Conservation (phyloP, 1,140 invertebrate species). For the Brachionus koreanus region DNA sequence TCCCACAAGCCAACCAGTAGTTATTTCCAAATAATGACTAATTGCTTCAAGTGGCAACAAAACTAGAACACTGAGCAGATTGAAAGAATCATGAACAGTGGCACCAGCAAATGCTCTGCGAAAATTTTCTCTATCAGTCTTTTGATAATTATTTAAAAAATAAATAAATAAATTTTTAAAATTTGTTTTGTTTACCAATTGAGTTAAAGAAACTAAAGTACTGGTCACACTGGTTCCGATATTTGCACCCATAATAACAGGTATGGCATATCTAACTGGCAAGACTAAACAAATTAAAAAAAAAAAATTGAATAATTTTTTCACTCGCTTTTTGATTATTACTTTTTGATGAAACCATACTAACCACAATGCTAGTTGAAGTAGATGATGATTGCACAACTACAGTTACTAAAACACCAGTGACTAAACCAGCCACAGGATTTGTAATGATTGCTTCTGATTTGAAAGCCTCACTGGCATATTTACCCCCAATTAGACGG, state of each 20-base stretch:
- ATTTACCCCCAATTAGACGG: constrained; percentile 38
- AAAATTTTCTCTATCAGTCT: constrained; percentile 56
- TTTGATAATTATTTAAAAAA: constrained; percentile 53
- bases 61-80: constrained; percentile 61
- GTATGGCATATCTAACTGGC: constrained; percentile 57
- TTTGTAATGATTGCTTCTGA: constrained; percentile 57
- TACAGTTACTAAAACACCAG: constrained; percentile 65
- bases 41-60: constrained; percentile 59
- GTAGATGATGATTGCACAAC: constrained; percentile 67
- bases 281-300: no score
- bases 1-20: not conserved
- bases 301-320: not conserved
- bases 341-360: constrained; percentile 64
- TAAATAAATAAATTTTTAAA: constrained; percentile 63
- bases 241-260: constrained; percentile 65
- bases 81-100: constrained; percentile 65
- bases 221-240: constrained; percentile 66
- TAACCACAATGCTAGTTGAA: constrained; percentile 65
- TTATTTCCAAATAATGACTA: constrained; percentile 48
- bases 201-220: constrained; percentile 62
- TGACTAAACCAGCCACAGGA: constrained; percentile 63
- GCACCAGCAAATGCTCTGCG: constrained; percentile 63
- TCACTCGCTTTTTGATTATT: constrained; percentile 46
- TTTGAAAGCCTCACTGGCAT: not conserved
- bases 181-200: constrained; percentile 1